Evolutionary conservation across 2,888 invertebrate species (phyloP).

Genomic region (Hybos culiciformis): DNA sequence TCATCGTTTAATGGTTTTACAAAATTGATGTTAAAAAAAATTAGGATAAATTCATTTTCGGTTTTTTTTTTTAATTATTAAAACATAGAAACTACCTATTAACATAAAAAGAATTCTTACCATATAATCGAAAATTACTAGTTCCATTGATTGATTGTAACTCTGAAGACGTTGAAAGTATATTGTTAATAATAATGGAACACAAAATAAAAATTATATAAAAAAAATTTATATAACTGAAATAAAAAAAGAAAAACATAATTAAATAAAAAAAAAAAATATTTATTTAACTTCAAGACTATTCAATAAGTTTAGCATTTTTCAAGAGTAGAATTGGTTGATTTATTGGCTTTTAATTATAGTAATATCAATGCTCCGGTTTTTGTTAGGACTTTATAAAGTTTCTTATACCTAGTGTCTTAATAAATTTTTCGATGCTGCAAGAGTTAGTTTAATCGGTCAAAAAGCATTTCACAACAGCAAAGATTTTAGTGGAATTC

Average conservation of each 20-base stretch:
- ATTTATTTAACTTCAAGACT: neutral
- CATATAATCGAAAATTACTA: constrained; percentile 39
- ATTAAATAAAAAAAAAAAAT: neutral
- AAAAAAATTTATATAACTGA: neutral
- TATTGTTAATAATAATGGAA: neutral
- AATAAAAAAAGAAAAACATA: neutral
- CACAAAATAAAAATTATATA: neutral
- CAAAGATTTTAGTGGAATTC: too few relatives aligned
- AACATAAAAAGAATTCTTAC: constrained; percentile 6
- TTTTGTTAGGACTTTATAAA: too few relatives aligned
- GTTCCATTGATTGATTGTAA: constrained; percentile 44
- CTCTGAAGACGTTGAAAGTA: neutral
- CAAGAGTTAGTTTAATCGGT: too few relatives aligned
- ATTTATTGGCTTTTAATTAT: neutral
- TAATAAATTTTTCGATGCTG: too few relatives aligned
- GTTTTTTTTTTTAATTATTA: neutral
- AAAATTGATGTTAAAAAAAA: too few relatives aligned
- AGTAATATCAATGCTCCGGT: too few relatives aligned
- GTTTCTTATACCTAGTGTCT: too few relatives aligned
- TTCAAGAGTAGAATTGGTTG: neutral
- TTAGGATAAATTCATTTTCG: too few relatives aligned
- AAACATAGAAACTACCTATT: neutral
- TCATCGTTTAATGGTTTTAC: too few relatives aligned
- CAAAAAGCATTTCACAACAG: too few relatives aligned
- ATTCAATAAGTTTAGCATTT: neutral